Conservation (phyloP, 2,888 invertebrate species). For the Monoplex corrugatus region DNA sequence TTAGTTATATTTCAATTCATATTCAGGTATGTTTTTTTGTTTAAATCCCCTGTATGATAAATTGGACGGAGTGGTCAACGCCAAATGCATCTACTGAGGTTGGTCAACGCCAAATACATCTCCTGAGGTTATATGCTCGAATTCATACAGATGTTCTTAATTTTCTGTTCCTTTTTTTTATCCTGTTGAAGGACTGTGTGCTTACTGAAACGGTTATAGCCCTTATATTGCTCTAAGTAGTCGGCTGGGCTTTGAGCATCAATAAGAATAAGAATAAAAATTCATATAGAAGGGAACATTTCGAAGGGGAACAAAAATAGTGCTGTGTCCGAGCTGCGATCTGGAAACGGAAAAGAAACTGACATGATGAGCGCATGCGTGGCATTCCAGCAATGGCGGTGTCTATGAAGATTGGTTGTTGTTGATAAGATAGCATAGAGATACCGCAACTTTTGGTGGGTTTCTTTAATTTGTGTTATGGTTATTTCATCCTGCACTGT, state of each 20-base stretch:
- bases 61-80: too few relatives aligned
- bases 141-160: too few relatives aligned
- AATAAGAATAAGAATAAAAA: too few relatives aligned
- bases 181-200: neutral
- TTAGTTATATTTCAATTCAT: too few relatives aligned
- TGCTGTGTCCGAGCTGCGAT: neutral
- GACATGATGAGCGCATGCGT: constrained; percentile 9
- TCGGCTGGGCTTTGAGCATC: neutral
- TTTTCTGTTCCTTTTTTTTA: neutral
- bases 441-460: neutral
- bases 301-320: neutral
- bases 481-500: neutral
- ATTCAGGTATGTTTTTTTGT: too few relatives aligned
- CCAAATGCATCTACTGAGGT: too few relatives aligned
- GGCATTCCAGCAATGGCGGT: constrained; percentile 34
- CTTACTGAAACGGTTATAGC: neutral
- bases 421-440: neutral
- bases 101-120: too few relatives aligned
- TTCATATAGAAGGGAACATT: neutral
- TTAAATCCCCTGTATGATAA: too few relatives aligned
- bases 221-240: neutral
- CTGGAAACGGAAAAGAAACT: neutral
- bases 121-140: too few relatives aligned
- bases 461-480: neutral
- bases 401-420: neutral